Base-by-base conservation (phyloP, 2,797 vertebrate genomes). In the Danio jaintianensis region DNA sequence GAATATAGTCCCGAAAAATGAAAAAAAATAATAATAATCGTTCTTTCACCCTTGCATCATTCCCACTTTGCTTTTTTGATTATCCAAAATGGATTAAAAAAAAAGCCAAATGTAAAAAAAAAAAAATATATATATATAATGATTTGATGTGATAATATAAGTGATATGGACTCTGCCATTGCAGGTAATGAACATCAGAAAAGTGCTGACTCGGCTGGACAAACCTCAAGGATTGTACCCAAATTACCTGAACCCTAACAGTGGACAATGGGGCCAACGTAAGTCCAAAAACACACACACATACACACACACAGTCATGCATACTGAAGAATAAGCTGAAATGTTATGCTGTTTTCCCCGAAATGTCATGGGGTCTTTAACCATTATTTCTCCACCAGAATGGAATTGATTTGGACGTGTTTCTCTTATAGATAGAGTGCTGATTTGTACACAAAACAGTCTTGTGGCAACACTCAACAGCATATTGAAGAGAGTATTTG, bases 211-310 rank as follows among this genome's bases (percentile, higher is more conserved):
- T 81, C 94, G 95, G 15, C 91, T 99, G 92, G 96, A 97, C 86
- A 99, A 99, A 87, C 98, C 98, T 6, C 95, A 99, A 88, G 98
- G 98, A 10, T 95, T 99, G 75, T 99, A 99, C 75, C 98, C 98
- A 50, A 99, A 99, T 93, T 99, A 99, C 84, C 93, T 99, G 90
- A 99, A 99, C 89, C 98, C 98, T 70, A 99, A 95, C 92, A 99
- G 97, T 64, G 98, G 98, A 83, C 97, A 99, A 58, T 99, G 98
- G 98, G 98, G 97, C 53, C 98, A 99, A 75, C 97, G 98, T 99
- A 94, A 99, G 98, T 98, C 58, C 20, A 62, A 1, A 58, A 16
- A 7, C 55, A 22, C 11, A 47, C 5, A 0, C 52, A 53, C 36
- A 22, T 53, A n/a, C n/a, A n/a, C n/a, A 29, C 29, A 1, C 3